Evolutionary conservation across 2,797 vertebrate species (phyloP).

Genomic region (Gymnoscopelus braueri): DNA sequence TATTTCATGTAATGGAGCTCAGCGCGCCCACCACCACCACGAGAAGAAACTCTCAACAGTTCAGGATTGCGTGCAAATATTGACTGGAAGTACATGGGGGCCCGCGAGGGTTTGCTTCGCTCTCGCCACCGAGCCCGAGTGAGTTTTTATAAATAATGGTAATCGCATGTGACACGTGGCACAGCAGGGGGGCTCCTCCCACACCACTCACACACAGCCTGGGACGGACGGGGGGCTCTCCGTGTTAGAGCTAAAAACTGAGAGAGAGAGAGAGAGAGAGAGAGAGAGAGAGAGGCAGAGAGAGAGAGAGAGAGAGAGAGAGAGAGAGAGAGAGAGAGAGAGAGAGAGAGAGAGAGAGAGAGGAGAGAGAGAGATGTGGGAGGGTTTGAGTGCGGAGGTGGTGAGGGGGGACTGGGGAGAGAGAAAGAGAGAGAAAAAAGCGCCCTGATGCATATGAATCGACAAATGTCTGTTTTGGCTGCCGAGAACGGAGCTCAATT

Average conservation of each 20-base stretch:
- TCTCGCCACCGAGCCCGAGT: slow-evolving; percentile 81
- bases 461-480: slow-evolving; percentile 96
- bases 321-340: neutral
- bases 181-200: slow-evolving; percentile 75
- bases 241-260: slow-evolving; percentile 48
- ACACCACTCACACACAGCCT: slow-evolving; percentile 58
- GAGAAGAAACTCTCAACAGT: slow-evolving; percentile 83
- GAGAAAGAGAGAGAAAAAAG: slow-evolving; percentile 50
- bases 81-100: slow-evolving; percentile 86
- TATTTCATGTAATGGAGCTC: slow-evolving; percentile 91
- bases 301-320: neutral
- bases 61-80: slow-evolving; percentile 92
- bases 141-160: slow-evolving; percentile 90
- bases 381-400: no score
- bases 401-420: neutral
- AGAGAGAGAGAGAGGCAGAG: neutral
- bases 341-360: neutral
- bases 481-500: slow-evolving; percentile 86
- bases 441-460: slow-evolving; percentile 84
- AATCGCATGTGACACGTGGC: slow-evolving; percentile 89
- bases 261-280: slow-evolving; percentile 1
- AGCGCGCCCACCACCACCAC: slow-evolving; percentile 48
- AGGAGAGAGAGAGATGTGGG: no score
- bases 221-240: neutral
- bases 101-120: slow-evolving; percentile 74